These are phyloP conservation scores for Microhierax caerulescens DNA, from an alignment of 2,797 vertebrate genomes.

Conservation along the genomic window DNA sequence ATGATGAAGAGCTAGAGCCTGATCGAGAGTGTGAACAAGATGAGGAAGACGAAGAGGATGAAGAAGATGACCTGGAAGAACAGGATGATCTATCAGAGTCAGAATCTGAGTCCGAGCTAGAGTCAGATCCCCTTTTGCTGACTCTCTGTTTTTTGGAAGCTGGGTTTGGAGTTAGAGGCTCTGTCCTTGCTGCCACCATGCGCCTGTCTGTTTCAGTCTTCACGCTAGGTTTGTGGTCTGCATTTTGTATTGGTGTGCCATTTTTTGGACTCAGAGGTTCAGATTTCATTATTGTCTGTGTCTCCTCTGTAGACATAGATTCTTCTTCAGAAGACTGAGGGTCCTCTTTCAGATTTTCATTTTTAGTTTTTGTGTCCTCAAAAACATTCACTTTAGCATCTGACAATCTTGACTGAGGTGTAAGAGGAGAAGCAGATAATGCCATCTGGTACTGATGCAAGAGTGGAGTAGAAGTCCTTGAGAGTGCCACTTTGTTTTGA, in stretches of 20 bases:
- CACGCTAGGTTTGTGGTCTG: slow-evolving; percentile 75
- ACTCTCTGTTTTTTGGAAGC: slow-evolving; percentile 91
- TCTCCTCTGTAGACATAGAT: slow-evolving; percentile 75
- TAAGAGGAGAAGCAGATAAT: slow-evolving; percentile 77
- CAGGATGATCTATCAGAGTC: slow-evolving; percentile 93
- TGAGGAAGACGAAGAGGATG: slow-evolving; percentile 84
- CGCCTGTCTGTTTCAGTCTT: slow-evolving; percentile 83
- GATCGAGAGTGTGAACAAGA: slow-evolving; percentile 91
- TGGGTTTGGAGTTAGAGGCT: slow-evolving; percentile 92
- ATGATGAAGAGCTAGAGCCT: slow-evolving; percentile 89
- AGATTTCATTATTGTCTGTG: slow-evolving; percentile 72
- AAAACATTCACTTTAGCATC: slow-evolving; percentile 77
- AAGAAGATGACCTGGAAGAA: slow-evolving; percentile 91
- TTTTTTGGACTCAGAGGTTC: slow-evolving; percentile 81
- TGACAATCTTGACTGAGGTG: slow-evolving; percentile 78
- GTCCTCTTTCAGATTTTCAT: slow-evolving; percentile 73
- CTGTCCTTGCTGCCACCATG: slow-evolving; percentile 95
- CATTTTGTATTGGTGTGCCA: slow-evolving; percentile 74
- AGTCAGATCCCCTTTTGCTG: slow-evolving; percentile 84
- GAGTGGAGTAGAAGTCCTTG: slow-evolving; percentile 78
- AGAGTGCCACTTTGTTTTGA: slow-evolving; percentile 84
- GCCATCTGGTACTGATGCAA: slow-evolving; percentile 81
- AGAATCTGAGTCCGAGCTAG: slow-evolving; percentile 84
- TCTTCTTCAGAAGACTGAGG: slow-evolving; percentile 85
- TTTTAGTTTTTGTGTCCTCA: slow-evolving; percentile 76